phyloP scores from a whole-genome alignment of 1,140 invertebrate species.

The Gryllus bimaculatus region DNA sequence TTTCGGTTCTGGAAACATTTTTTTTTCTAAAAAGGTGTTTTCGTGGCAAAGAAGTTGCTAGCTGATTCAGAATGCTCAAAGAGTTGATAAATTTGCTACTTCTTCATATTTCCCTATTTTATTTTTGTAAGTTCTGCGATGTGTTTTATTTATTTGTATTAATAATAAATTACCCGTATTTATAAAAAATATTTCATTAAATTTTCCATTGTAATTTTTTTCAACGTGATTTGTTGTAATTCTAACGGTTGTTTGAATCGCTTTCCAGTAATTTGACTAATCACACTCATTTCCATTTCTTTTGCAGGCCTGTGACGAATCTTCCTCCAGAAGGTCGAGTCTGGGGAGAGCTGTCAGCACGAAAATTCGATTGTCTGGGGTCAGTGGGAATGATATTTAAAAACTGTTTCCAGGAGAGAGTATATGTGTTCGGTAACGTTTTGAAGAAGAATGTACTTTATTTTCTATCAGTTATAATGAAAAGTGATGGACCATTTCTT shows the following conservation, averaged over 20 bases:
- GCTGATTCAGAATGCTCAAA: no score
- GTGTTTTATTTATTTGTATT: neutral
- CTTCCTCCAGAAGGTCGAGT: neutral
- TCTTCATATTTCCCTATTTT: no score
- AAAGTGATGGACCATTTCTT: no score
- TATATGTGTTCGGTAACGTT: no score
- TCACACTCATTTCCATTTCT: neutral
- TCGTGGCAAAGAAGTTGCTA: no score
- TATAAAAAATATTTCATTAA: neutral
- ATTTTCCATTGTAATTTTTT: neutral
- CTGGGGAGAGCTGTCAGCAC: neutral
- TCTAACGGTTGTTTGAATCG: neutral
- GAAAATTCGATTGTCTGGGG: neutral
- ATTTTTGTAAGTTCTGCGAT: no score
- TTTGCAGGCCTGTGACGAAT: neutral
- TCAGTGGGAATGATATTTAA: neutral
- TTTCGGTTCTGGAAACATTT: no score
- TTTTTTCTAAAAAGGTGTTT: no score
- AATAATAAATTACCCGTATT: neutral
- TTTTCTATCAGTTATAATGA: no score
- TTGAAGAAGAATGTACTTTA: no score
- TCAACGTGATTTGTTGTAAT: neutral
- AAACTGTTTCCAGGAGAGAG: neutral
- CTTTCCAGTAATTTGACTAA: neutral
- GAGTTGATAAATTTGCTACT: no score